A percentile compares a stretch with the other conserved stretches of the same genome.
phyloP scores from a whole-genome alignment of 2,888 invertebrate genomes.

The Sarcophaga carnaria region DNA sequence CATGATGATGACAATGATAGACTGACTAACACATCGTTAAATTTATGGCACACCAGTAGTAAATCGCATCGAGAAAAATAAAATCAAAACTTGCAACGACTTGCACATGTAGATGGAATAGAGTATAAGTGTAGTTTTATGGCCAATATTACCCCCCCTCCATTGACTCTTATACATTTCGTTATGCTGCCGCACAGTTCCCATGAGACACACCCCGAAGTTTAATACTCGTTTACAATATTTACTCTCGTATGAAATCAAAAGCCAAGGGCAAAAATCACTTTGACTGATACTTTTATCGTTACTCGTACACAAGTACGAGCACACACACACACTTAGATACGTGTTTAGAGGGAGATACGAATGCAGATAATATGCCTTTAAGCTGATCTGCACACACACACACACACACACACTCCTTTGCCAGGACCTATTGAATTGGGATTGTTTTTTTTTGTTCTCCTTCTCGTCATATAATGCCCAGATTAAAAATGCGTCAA shows the following conservation, averaged over 20 bases:
- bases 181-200: conserved; percentile 22
- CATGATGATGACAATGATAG: conserved; percentile 60
- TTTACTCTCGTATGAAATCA: conserved; percentile 25
- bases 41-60: conserved; percentile 2
- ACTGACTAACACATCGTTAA: conserved; percentile 55
- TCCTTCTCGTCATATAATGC: conserved; percentile 24
- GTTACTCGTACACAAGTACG: conserved; percentile 22
- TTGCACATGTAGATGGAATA: conserved; percentile 12
- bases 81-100: conserved; percentile 43
- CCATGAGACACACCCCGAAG: conserved; percentile 61
- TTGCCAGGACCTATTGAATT: background rate
- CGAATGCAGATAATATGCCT: conserved; percentile 17
- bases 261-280: conserved; percentile 52
- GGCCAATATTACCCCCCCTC: conserved; percentile 56
- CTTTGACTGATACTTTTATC: conserved; percentile 28
- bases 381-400: conserved; percentile 15
- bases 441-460: background rate
- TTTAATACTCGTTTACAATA: conserved; percentile 49
- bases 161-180: conserved; percentile 14
- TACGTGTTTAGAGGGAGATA: background rate
- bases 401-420: background rate
- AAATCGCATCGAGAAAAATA: conserved; percentile 27
- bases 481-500: conserved; percentile 70
- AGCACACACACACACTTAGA: too few species aligned
- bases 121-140: conserved; percentile 58